Percentiles rank a stretch among this genome's conserved stretches.
Evolutionary conservation across 2,113 vertebrate species (phyloP).

Genomic region (Corythornis vintsioides): DNA sequence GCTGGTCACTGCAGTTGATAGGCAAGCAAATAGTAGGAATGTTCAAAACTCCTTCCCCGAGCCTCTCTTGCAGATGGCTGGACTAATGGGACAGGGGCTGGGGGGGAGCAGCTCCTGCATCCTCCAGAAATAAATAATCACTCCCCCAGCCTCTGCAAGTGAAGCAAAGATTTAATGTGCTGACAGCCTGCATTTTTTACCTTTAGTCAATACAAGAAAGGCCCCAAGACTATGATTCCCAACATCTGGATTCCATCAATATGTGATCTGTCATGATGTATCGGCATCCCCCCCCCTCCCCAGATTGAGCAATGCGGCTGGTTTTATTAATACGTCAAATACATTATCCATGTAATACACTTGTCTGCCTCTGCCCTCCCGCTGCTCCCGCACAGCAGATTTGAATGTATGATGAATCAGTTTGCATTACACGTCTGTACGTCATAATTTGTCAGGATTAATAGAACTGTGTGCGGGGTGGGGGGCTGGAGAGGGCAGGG

Average conservation of each 20-base stretch:
- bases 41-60: background rate
- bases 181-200: conserved; percentile 84
- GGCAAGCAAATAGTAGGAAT: background rate
- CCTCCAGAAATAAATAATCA: conserved; percentile 65
- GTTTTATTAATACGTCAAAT: conserved; percentile 91
- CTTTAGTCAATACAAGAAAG: conserved; percentile 83
- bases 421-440: conserved; percentile 84
- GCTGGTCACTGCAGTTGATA: background rate
- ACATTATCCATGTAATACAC: conserved; percentile 89
- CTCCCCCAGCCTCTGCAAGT: background rate
- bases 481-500: background rate
- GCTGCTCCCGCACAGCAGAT: conserved; percentile 77
- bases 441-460: conserved; percentile 87
- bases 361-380: conserved; percentile 82
- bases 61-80: background rate
- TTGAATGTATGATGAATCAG: conserved; percentile 86
- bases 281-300: conserved; percentile 77
- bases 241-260: conserved; percentile 89
- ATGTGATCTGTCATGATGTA: conserved; percentile 87
- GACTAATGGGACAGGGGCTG: background rate
- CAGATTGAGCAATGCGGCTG: conserved; percentile 80
- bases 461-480: conserved; percentile 71
- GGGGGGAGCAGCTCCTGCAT: background rate
- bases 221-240: conserved; percentile 84
- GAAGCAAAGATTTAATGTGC: conserved; percentile 74